These are phyloP conservation scores for Punctoribates punctum DNA, from an alignment of 2,888 invertebrate species.

Conservation along the genomic window DNA sequence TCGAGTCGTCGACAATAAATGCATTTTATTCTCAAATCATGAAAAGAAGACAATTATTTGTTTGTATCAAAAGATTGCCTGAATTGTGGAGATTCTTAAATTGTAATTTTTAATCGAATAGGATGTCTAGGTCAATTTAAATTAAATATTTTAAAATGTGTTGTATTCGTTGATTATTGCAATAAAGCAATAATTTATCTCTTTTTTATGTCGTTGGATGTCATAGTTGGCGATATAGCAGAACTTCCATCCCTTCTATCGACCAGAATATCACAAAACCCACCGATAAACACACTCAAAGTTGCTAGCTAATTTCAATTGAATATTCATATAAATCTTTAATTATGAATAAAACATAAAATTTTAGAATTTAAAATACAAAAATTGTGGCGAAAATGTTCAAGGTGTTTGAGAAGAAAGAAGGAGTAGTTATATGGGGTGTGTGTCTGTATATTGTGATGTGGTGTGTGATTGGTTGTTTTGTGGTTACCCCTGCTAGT, in stretches of 20 bases:
- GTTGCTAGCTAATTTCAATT: too few relatives aligned
- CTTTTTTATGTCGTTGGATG: conserved; percentile 21
- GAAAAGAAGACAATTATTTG: background rate
- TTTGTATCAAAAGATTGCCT: background rate
- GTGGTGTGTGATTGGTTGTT: conserved; percentile 14
- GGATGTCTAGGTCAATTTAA: background rate
- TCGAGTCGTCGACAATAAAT: background rate
- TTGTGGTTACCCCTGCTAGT: background rate
- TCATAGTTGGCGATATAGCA: background rate
- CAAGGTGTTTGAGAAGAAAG: too few relatives aligned
- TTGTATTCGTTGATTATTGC: background rate
- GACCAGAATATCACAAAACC: too few relatives aligned
- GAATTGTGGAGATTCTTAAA: background rate
- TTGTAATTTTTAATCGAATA: background rate
- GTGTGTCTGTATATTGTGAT: background rate
- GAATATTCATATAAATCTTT: too few relatives aligned
- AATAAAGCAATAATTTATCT: conserved; percentile 10
- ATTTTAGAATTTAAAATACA: too few relatives aligned
- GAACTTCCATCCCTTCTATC: background rate
- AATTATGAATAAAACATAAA: too few relatives aligned
- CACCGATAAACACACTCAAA: too few relatives aligned
- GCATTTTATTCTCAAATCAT: background rate
- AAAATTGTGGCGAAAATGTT: too few relatives aligned
- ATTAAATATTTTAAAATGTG: background rate
- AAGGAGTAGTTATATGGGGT: background rate